These are phyloP conservation scores for Diachasma alloeum DNA, from an alignment of 1,140 invertebrate genomes.

Conservation along the genomic window DNA sequence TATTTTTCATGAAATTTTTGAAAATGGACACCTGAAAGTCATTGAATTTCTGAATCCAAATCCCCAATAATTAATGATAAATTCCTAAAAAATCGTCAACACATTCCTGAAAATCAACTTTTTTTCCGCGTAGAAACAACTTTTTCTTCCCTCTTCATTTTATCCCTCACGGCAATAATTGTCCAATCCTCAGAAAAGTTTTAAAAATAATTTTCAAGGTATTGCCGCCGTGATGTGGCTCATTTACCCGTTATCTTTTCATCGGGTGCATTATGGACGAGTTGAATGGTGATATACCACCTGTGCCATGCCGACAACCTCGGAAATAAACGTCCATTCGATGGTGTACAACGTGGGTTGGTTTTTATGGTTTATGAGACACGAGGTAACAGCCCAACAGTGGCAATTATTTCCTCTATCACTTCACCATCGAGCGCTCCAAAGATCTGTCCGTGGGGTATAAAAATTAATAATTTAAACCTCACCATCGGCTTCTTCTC, in stretches of 20 bases:
- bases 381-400: background rate
- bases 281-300: background rate
- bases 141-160: too few relatives aligned
- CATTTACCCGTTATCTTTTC: slow-evolving; percentile 2
- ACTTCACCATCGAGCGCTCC: background rate
- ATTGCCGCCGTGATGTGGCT: background rate
- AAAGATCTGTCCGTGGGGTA: slow-evolving; percentile 13
- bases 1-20: too few relatives aligned
- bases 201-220: too few relatives aligned
- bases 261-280: slow-evolving; percentile 1
- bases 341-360: background rate
- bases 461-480: slow-evolving; percentile 51
- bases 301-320: background rate
- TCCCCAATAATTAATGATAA: too few relatives aligned
- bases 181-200: too few relatives aligned
- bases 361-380: background rate
- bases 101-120: too few relatives aligned
- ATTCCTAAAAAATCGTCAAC: too few relatives aligned
- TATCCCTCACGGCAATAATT: too few relatives aligned
- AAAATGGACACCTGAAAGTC: too few relatives aligned
- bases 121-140: too few relatives aligned
- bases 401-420: background rate
- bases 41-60: too few relatives aligned
- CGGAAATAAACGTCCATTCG: background rate
- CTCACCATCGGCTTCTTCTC: background rate